Evolutionary conservation across 1,140 invertebrate genomes (phyloP), one percentile per base, ranked within the genome.

Genomic region (Drosophila tani): DNA sequence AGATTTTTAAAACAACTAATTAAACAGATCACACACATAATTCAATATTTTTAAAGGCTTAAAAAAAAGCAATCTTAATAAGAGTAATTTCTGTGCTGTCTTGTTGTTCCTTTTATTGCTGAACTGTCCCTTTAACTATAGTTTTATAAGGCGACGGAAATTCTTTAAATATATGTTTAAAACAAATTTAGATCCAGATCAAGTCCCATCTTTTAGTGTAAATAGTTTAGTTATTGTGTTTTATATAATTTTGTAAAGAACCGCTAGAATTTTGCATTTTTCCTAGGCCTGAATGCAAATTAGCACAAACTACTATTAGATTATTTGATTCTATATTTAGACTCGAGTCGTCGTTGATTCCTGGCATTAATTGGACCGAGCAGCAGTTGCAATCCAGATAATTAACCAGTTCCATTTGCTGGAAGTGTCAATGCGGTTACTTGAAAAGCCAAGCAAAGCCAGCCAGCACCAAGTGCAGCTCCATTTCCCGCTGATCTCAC

Each of bases 341-440:
- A 84, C 15, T 35, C 29, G 19, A 51, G 35, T 40, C 51, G 43
- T 40, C 51, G 40, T 41, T 67, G 57, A 53, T 32, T 74, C 49
- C 57, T 43, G 43, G 32, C 46, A 62, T 73, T 77, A 85, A 71
- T 57, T 80, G 43, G 43, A 38, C 55, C 60, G 47, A 45, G 68
- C 66, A 46, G 35, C 38, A 43, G 53, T n/a, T 19, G 45, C 64
- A 87, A 83, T 64, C 76, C 60, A 82, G 69, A 64, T 80, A 87
- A 87, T 90, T 88, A 90, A 76, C 78, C 69, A 69, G 78, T 62
- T 70, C 27, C 81, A 85, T 90, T 41, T 85, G 79, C 79, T 64
- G 79, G 81, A 90, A 90, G 86, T 90, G 85, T 90, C 81, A 82
- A 53, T 45, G 81, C 85, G 86, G 85, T 90, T 79, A 90, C 68